phyloP scores from a whole-genome alignment of 2,888 invertebrate genomes.

The Lamellibrachia satsuma region DNA sequence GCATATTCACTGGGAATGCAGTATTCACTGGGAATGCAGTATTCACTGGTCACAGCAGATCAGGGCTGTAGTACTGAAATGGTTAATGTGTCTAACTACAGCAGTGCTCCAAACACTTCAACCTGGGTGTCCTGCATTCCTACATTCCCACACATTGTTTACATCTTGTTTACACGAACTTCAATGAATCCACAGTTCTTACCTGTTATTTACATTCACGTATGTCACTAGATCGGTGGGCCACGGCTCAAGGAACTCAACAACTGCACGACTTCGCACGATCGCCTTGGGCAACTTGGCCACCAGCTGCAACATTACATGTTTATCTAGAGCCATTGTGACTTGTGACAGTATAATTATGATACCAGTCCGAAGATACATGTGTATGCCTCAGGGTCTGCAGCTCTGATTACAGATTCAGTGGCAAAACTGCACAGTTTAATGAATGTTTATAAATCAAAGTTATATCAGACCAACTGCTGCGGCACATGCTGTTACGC shows the following conservation, averaged over 20 bases:
- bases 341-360: neutral
- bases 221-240: slow-evolving; percentile 5
- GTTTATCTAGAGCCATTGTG: neutral
- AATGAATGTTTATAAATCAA: neutral
- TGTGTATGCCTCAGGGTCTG: neutral
- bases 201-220: neutral
- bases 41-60: too few species aligned
- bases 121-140: neutral
- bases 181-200: neutral
- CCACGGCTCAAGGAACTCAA: neutral
- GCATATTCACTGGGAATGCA: too few species aligned
- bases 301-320: neutral
- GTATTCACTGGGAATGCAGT: too few species aligned
- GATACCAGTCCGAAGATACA: neutral
- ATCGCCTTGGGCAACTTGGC: neutral
- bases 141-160: neutral
- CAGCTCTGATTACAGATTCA: neutral
- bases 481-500: neutral
- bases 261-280: neutral
- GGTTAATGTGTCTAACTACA: too few species aligned
- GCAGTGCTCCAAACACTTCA: neutral
- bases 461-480: neutral
- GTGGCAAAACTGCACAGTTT: neutral
- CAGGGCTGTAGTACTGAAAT: too few species aligned
- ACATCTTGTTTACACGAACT: neutral